Evolutionary conservation across 2,113 vertebrate species (phyloP), one percentile per base, ranked within the genome.

Genomic region (Brachyhypopomus gauderio): DNA sequence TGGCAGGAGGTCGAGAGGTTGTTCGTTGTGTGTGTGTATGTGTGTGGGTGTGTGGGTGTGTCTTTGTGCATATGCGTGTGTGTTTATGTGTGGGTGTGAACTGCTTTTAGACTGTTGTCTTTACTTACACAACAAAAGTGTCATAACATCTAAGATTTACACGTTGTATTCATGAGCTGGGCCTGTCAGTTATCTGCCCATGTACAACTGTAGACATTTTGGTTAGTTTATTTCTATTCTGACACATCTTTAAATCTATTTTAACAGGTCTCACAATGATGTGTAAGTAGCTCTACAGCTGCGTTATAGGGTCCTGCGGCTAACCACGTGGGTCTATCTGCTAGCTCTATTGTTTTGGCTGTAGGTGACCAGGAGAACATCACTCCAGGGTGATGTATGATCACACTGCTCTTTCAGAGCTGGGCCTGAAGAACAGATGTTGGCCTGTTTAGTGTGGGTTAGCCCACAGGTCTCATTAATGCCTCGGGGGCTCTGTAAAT

Each of bases 341-440:
- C 5, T 27, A 60, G 62, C 55, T 14, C 25, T 17, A 60, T 72
- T 72, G 22, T 79, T 38, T 56, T 48, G 52, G 25, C 63, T 56
- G 9, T 67, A 55, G 67, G 36, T 23, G 12, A 63, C 48, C 6
- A 11, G 4, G 3, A 19, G 45, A 74, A 64, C 64, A 56, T 19
- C 71, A 56, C 20, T 80, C 25, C 63, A 38, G 38, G 8, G 27
- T 30, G 30, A 58, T 74, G 60, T 63, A 74, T 38, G 71, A 74
- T 60, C 70, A 73, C 14, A 27, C 30, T 36, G 41, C 30, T 62
- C 55, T 25, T 62, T 79, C 60, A 58, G 23, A 60, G 17, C 48
- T 66, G 59, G 36, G 78, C 41, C 71, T 52, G 78, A 77, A 59
- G 72, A 78, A 81, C 86, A 83, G 72, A 87, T 87, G 84, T 79